A percentile compares a stretch with the other conserved stretches of the same genome.
phyloP scores from a whole-genome alignment of 2,113 vertebrate species.

The Coptodon bakossiorum region DNA sequence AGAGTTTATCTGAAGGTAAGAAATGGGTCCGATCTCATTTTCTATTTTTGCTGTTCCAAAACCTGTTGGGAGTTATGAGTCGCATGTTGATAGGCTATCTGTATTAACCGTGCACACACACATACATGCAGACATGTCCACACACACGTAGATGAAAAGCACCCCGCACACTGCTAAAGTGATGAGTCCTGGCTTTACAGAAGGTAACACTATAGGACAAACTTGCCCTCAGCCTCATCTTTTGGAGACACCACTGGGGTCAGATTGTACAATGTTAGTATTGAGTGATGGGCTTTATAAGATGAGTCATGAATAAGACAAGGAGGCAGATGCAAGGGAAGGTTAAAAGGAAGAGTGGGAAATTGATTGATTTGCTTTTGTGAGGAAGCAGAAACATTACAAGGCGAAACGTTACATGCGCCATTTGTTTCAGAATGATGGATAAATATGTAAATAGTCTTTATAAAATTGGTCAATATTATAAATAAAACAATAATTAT shows the following conservation, averaged over 20 bases:
- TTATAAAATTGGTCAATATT: not conserved
- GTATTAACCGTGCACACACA: not conserved
- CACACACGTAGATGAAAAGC: not conserved
- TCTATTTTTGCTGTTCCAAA: conserved; percentile 50
- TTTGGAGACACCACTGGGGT: conserved; percentile 77
- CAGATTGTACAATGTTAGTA: conserved; percentile 80
- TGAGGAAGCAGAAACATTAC: not conserved
- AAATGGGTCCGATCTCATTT: conserved; percentile 62
- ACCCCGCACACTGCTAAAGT: conserved; percentile 73
- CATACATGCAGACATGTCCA: not conserved
- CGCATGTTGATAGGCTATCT: conserved; percentile 50
- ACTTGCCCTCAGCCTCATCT: conserved; percentile 74
- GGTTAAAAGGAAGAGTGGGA: conserved; percentile 9
- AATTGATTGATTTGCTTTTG: not conserved
- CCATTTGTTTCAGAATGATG: not conserved
- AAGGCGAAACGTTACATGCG: not conserved
- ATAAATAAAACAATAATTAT: not conserved
- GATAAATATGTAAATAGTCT: not conserved
- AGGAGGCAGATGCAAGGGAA: not conserved
- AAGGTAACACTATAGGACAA: conserved; percentile 81
- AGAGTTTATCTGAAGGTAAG: conserved; percentile 9
- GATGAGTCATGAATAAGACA: conserved; percentile 80
- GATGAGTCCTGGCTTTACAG: conserved; percentile 79
- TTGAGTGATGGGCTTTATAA: conserved; percentile 80
- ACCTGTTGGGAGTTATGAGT: conserved; percentile 14